These are phyloP conservation scores for Euwallacea fornicatus DNA, from an alignment of 1,140 invertebrate species.

Conservation along the genomic window DNA sequence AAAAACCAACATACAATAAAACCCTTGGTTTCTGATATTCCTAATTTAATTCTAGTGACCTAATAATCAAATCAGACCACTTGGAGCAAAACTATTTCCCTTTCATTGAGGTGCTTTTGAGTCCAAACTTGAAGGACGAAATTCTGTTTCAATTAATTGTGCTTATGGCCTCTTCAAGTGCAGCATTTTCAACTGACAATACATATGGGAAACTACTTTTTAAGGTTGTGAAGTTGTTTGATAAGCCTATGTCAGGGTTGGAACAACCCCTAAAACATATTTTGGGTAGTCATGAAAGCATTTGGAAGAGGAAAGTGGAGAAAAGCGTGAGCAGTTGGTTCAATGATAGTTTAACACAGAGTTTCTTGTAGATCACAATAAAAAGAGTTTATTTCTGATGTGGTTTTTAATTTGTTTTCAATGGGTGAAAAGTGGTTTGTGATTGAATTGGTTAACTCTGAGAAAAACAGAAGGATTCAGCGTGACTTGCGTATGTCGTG, in stretches of 20 bases:
- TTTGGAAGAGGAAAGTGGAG: conserved; percentile 41
- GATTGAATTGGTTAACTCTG: neutral
- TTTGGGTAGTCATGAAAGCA: conserved; percentile 33
- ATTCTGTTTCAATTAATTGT: conserved; percentile 29
- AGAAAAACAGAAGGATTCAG: too few relatives aligned
- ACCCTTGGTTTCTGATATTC: neutral
- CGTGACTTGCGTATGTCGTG: too few relatives aligned
- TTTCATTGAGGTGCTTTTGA: conserved; percentile 33
- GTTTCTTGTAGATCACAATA: conserved; percentile 32
- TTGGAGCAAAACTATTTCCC: conserved; percentile 17
- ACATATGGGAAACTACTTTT: conserved; percentile 40
- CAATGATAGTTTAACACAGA: conserved; percentile 39
- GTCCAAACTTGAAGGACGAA: conserved; percentile 23
- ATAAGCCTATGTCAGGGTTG: conserved; percentile 11
- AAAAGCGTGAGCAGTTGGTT: conserved; percentile 27
- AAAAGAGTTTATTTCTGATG: conserved; percentile 3
- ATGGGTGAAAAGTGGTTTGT: neutral
- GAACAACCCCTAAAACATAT: conserved; percentile 39
- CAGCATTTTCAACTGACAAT: conserved; percentile 34
- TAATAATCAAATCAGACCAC: neutral
- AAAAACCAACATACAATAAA: conserved; percentile 3
- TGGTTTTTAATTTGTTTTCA: neutral
- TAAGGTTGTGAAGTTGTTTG: conserved; percentile 28
- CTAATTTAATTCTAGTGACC: neutral
- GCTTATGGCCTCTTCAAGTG: conserved; percentile 28